Conservation (phyloP, 1,140 invertebrate genomes). For the honey bee (Apis mellifera) region DNA sequence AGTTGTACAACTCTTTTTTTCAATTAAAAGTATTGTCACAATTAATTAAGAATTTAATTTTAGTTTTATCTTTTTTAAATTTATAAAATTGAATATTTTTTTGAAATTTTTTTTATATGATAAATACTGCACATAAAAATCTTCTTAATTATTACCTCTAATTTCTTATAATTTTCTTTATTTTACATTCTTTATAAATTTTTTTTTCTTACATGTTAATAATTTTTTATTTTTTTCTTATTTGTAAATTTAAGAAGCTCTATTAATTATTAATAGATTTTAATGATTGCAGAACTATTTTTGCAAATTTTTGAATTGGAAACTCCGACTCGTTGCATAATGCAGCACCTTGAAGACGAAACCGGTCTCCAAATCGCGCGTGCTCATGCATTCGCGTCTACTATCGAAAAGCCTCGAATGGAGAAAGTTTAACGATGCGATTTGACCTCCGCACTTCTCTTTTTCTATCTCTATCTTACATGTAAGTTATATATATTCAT, state of each 20-base stretch:
- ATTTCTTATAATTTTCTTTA: no score
- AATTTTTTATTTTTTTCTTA: not conserved
- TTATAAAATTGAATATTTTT: not conserved
- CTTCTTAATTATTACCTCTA: not conserved
- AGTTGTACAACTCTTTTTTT: not conserved
- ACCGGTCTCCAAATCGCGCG: slow-evolving; percentile 6
- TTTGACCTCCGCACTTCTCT: slow-evolving; percentile 48
- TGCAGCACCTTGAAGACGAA: slow-evolving; percentile 28
- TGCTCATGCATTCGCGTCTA: slow-evolving; percentile 4
- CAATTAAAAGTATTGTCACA: not conserved
- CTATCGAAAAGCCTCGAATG: slow-evolving; percentile 6
- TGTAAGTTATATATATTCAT: not conserved
- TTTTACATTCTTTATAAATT: not conserved
- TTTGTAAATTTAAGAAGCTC: not conserved
- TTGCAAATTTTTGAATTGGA: slow-evolving; percentile 8
- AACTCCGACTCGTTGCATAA: slow-evolving; percentile 25
- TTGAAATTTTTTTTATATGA: no score
- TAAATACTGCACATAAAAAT: no score
- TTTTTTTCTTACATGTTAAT: no score
- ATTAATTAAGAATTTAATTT: not conserved
- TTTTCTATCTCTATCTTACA: not conserved
- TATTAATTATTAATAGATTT: not conserved
- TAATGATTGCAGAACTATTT: not conserved
- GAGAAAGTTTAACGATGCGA: slow-evolving; percentile 56
- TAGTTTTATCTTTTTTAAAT: not conserved